These are phyloP conservation scores for Hypena proboscidalis DNA, from an alignment of 2,888 invertebrate genomes.

Conservation along the genomic window DNA sequence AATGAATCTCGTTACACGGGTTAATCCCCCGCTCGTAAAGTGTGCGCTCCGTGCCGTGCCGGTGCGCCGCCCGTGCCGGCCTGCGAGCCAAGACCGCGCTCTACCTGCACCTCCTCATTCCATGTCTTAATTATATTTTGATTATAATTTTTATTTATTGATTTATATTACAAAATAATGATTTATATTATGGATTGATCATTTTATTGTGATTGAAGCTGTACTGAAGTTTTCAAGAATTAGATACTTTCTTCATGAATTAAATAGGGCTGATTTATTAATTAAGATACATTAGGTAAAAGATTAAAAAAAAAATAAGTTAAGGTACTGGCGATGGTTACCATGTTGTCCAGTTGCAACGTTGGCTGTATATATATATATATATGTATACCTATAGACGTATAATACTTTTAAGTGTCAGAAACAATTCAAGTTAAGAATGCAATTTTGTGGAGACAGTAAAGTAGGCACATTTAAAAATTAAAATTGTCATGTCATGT, in stretches of 20 bases:
- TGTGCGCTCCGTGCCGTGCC: slow-evolving; percentile 78
- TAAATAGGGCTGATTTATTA: too few species aligned
- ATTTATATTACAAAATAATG: slow-evolving; percentile 9
- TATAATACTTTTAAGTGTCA: background rate
- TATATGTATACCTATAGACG: background rate
- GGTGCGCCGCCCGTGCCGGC: slow-evolving; percentile 68
- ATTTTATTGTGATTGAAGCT: background rate
- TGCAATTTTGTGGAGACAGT: slow-evolving; percentile 11
- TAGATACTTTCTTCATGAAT: too few species aligned
- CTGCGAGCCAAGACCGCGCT: slow-evolving; percentile 40
- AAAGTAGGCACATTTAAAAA: slow-evolving; percentile 32
- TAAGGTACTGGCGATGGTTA: too few species aligned
- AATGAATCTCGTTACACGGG: slow-evolving; percentile 86
- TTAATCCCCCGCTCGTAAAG: slow-evolving; percentile 85
- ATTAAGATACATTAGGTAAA: too few species aligned
- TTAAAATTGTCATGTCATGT: slow-evolving; percentile 42
- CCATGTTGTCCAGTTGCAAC: too few species aligned
- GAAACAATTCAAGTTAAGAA: slow-evolving; percentile 3
- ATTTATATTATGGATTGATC: slow-evolving; percentile 2
- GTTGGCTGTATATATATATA: too few species aligned
- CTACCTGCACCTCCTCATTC: slow-evolving; percentile 39
- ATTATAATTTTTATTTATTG: too few species aligned
- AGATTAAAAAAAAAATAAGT: too few species aligned
- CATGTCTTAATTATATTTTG: too few species aligned
- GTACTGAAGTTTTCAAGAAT: too few species aligned